Conservation (phyloP, 2,888 invertebrate genomes). For the Tenthredo livida region DNA sequence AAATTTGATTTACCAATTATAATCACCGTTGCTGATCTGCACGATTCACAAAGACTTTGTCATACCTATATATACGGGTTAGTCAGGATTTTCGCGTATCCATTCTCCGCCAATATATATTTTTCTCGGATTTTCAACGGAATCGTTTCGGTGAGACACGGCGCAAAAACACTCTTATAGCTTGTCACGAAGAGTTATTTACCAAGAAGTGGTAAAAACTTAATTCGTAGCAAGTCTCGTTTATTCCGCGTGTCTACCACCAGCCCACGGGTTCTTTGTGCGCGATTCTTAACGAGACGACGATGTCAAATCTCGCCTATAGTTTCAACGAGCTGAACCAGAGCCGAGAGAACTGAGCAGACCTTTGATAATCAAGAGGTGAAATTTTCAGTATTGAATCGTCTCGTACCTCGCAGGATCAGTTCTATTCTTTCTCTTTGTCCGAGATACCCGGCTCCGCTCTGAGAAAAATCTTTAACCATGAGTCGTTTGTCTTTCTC, state of each 20-base stretch:
- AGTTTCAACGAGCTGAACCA: neutral
- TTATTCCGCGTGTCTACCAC: neutral
- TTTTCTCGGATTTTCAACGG: neutral
- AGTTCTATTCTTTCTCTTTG: neutral
- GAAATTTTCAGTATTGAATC: neutral
- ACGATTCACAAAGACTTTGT: neutral
- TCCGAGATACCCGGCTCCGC: neutral
- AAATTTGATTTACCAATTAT: conserved; percentile 24
- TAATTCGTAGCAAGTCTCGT: neutral
- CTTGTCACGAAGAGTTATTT: conserved; percentile 3
- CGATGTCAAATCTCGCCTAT: neutral
- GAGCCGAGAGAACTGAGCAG: neutral
- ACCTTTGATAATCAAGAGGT: conserved; percentile 16
- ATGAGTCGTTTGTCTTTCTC: neutral
- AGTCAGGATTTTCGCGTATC: neutral
- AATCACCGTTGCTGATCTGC: conserved; percentile 5
- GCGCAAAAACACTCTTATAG: neutral
- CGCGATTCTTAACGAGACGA: conserved; percentile 15
- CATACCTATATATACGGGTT: neutral
- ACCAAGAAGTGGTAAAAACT: neutral
- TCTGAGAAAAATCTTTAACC: neutral
- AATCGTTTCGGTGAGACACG: neutral
- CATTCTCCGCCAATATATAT: neutral
- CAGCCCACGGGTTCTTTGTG: neutral
- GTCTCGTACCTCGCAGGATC: neutral